Percentiles rank a stretch among this genome's conserved stretches.
Evolutionary conservation across 30 jellyfish, hydroid and myxozoan species (phyloP).

Genomic region (Pseudorhiza aurosa): DNA sequence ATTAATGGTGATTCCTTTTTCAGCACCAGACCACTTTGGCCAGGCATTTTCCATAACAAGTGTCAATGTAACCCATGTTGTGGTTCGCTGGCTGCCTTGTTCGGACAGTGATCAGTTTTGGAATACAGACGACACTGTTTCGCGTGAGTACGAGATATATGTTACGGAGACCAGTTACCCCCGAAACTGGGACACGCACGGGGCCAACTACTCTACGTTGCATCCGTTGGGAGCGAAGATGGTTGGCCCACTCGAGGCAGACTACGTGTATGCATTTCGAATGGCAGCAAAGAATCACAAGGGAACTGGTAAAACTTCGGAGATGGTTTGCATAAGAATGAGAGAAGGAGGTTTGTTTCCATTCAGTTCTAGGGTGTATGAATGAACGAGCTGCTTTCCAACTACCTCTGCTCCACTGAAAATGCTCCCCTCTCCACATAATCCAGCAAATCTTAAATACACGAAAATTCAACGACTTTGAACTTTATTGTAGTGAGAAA

Average conservation of each 20-base stretch:
- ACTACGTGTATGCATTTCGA: neutral
- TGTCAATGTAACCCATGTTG: neutral
- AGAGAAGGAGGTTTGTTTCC: slow-evolving; percentile 54
- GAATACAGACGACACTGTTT: neutral
- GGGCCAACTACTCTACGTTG: neutral
- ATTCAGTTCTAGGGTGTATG: no score
- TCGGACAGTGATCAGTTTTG: slow-evolving; percentile 1
- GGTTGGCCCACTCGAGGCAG: slow-evolving; percentile 23
- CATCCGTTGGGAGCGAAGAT: neutral
- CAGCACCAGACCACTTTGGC: slow-evolving; percentile 9
- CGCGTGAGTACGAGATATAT: slow-evolving; percentile 13
- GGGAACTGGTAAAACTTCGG: neutral
- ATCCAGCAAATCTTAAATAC: no score
- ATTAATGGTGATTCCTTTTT: no score
- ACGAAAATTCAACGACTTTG: no score
- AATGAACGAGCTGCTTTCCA: no score
- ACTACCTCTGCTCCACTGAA: no score
- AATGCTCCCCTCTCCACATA: no score
- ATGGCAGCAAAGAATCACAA: slow-evolving; percentile 9
- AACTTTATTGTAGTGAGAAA: no score
- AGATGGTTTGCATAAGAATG: neutral
- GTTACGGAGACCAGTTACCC: slow-evolving; percentile 18
- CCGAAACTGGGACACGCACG: neutral
- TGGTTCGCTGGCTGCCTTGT: slow-evolving; percentile 13
- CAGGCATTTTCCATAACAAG: neutral